phyloP scores from a whole-genome alignment of 2,888 invertebrate genomes.

The Eucera pruinosa region DNA sequence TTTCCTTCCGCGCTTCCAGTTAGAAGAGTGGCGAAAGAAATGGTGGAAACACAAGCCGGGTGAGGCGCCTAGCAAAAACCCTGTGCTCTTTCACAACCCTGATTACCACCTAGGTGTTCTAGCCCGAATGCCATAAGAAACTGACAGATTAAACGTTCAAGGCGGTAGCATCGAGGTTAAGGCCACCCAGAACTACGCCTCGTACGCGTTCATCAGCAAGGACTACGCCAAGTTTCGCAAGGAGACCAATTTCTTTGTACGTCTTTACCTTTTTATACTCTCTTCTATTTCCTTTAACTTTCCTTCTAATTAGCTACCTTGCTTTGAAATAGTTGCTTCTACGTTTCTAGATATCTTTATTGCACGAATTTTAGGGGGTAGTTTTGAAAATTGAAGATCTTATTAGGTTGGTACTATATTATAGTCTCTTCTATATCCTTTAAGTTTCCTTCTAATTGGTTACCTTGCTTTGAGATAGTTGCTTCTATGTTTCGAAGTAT shows the following conservation, averaged over 20 bases:
- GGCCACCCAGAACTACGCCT: slow-evolving; percentile 85
- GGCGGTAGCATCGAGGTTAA: slow-evolving; percentile 86
- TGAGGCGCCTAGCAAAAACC: slow-evolving; percentile 35
- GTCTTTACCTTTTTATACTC: slow-evolving; percentile 54
- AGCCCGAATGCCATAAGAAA: slow-evolving; percentile 61
- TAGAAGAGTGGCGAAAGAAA: background rate
- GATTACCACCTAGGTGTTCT: slow-evolving; percentile 63
- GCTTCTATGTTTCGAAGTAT: no score
- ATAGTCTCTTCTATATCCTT: background rate
- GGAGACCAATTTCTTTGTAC: slow-evolving; percentile 82
- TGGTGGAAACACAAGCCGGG: slow-evolving; percentile 52
- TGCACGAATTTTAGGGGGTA: no score
- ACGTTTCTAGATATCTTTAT: no score
- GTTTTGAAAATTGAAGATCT: no score
- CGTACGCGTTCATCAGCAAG: slow-evolving; percentile 85
- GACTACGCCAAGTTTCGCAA: slow-evolving; percentile 86
- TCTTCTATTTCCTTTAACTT: background rate
- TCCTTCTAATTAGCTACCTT: background rate
- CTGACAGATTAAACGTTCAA: slow-evolving; percentile 75
- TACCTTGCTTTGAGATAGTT: background rate
- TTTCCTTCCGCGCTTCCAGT: slow-evolving; percentile 5
- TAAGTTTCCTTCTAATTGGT: background rate
- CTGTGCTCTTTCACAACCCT: slow-evolving; percentile 53
- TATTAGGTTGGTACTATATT: no score
- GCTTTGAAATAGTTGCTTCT: no score